Percentiles rank a stretch among this genome's conserved stretches.
Conservation (phyloP, 1,140 invertebrate species). For the Bombus soroeensis region DNA sequence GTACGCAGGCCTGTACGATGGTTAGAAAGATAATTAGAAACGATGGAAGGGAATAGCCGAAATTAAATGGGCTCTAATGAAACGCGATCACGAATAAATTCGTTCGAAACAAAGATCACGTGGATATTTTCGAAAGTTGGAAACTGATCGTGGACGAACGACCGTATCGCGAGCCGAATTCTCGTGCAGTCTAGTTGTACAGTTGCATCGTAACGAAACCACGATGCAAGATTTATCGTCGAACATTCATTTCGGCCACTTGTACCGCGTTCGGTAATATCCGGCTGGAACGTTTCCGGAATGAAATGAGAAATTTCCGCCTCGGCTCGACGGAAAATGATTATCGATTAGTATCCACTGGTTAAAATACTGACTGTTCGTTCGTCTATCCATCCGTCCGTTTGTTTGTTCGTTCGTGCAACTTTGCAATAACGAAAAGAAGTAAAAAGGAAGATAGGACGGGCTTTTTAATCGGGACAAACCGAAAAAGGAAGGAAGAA, state of each 20-base stretch:
- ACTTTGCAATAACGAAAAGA: neutral
- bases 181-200: neutral
- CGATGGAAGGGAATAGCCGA: neutral
- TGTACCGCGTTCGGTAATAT: conserved; percentile 35
- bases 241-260: conserved; percentile 26
- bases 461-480: too few species aligned
- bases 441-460: too few species aligned
- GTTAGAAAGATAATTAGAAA: neutral
- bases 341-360: conserved; percentile 52
- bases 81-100: neutral
- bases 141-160: neutral
- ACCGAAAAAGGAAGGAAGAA: too few species aligned
- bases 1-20: too few species aligned
- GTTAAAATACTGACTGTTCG: neutral
- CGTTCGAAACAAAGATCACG: too few species aligned
- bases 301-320: conserved; percentile 60
- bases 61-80: neutral
- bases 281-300: conserved; percentile 37
- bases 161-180: neutral
- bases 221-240: conserved; percentile 44
- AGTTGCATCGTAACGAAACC: conserved; percentile 31
- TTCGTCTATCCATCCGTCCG: conserved; percentile 8
- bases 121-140: neutral
- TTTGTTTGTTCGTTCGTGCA: neutral
- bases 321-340: conserved; percentile 12